Evolutionary conservation across 2,888 invertebrate species (phyloP), one percentile per base, ranked within the genome.

Genomic region (Brachyptera putata): DNA sequence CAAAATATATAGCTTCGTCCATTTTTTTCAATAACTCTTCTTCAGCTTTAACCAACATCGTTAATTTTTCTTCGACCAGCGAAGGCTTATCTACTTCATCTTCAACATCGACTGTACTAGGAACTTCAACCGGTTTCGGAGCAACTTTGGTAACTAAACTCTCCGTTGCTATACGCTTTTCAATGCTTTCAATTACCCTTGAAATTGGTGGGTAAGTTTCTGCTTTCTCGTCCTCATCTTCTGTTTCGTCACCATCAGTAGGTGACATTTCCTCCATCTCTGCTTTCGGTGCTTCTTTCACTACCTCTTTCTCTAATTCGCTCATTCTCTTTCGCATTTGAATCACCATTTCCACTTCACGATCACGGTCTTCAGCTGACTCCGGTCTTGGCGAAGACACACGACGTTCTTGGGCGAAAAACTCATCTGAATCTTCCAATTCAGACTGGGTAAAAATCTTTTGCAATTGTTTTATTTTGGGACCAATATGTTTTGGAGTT

Each of bases 381-480:
- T 53, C 53, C 18, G 24, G 57, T n/a, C 48, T 16, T 11, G 48
- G 57, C 21, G 36, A 30, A 1, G 26, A 48, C 18, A 16, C 22
- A 11, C 46, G 57, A 13, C 57, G 39, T 22, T 60, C 53, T 24
- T 49, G 53, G 9, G 7, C 34, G 18, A 34, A 1, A n/a, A 14
- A 14, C 36, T 68, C 68, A 53, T 70, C 70, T 34, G 71, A 70
- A 25, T 70, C 66, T 50, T 72, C 72, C 18, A 67, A 65, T 53
- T 72, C 72, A 22, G 72, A 70, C 61, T 71, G 70, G 1, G 75
- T 74, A 67, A 78, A 78, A 61, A 76, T 73, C 67, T 75, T 76
- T 63, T 78, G 78, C 18, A 79, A 66, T 67, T 78, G 75, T 24
- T 78, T 77, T 57, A 78, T 76, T 70, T 78, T 78, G 16, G 72